Conservation (phyloP, 1,140 invertebrate genomes). For the Macrostomum lignano region DNA sequence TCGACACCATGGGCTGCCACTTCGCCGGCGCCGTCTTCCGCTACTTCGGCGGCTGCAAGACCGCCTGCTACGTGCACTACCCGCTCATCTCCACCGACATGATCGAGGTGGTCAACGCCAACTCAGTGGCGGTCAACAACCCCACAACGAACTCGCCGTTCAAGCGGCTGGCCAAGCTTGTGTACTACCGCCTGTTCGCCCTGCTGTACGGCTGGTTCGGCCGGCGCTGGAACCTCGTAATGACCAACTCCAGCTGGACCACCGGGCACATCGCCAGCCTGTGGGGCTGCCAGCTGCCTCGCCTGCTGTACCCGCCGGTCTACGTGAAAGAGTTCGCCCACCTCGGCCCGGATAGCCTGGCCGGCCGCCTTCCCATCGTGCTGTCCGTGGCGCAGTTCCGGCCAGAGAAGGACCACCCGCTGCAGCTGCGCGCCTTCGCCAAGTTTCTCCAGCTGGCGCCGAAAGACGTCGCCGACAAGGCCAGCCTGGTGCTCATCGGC, state of each 20-base stretch:
- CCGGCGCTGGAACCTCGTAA: constrained; percentile 47
- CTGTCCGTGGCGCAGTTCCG: constrained; percentile 81
- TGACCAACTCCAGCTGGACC: constrained; percentile 94
- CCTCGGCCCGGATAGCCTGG: constrained; percentile 31
- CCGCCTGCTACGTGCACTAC: constrained; percentile 95
- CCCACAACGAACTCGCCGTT: constrained; percentile 51
- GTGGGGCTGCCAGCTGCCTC: constrained; percentile 39
- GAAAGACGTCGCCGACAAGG: not conserved
- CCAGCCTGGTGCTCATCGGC: constrained; percentile 41
- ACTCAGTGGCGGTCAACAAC: constrained; percentile 45
- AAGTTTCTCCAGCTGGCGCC: not conserved
- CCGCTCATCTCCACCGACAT: constrained; percentile 81
- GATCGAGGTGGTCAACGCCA: constrained; percentile 43
- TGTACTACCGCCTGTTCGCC: constrained; percentile 70
- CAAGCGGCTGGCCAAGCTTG: constrained; percentile 47
- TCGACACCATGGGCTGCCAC: too few relatives aligned
- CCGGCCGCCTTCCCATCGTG: constrained; percentile 36
- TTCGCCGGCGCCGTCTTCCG: too few relatives aligned
- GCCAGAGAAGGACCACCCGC: constrained; percentile 78
- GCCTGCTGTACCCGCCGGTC: constrained; percentile 73
- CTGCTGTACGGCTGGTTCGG: constrained; percentile 55
- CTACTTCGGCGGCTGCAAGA: too few relatives aligned
- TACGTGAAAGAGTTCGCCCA: constrained; percentile 48
- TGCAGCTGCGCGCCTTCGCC: constrained; percentile 44
- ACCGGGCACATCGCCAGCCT: constrained; percentile 57